Evolutionary conservation across 2,888 invertebrate species (phyloP).

Genomic region (Adela reaumurella): DNA sequence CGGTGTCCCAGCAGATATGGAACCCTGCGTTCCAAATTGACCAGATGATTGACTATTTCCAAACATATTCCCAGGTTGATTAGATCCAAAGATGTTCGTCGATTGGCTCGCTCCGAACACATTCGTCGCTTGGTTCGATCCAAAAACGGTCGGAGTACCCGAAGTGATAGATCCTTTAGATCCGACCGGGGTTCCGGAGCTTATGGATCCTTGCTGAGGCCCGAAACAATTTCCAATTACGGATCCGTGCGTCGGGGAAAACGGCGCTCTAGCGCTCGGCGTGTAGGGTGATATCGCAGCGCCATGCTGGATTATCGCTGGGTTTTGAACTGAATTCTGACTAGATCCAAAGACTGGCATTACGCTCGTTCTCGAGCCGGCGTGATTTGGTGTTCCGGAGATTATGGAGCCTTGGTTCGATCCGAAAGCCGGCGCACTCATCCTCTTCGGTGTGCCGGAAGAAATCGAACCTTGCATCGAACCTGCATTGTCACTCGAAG

Average conservation of each 20-base stretch:
- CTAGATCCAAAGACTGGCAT: background rate
- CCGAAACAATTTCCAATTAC: background rate
- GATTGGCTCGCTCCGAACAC: background rate
- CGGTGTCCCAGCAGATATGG: conserved; percentile 8
- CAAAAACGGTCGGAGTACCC: background rate
- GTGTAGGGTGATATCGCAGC: background rate
- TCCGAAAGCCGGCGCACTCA: background rate
- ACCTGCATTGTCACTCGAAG: background rate
- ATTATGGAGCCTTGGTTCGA: conserved; percentile 17
- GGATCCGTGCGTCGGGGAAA: background rate
- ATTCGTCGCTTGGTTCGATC: background rate
- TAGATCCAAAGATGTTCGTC: too few relatives aligned
- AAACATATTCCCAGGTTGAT: background rate
- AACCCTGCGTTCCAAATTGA: conserved; percentile 6
- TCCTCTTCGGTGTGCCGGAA: background rate
- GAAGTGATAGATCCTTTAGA: conserved; percentile 3
- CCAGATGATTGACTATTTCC: background rate
- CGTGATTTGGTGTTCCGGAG: conserved; percentile 14
- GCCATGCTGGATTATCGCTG: background rate
- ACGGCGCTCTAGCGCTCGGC: background rate
- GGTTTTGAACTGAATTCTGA: background rate
- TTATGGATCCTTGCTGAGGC: background rate
- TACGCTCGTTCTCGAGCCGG: background rate
- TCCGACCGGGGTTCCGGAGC: background rate
- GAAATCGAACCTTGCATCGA: background rate